These are phyloP conservation scores for Champsocephalus gunnari DNA, from an alignment of 2,797 vertebrate genomes.

Conservation along the genomic window DNA sequence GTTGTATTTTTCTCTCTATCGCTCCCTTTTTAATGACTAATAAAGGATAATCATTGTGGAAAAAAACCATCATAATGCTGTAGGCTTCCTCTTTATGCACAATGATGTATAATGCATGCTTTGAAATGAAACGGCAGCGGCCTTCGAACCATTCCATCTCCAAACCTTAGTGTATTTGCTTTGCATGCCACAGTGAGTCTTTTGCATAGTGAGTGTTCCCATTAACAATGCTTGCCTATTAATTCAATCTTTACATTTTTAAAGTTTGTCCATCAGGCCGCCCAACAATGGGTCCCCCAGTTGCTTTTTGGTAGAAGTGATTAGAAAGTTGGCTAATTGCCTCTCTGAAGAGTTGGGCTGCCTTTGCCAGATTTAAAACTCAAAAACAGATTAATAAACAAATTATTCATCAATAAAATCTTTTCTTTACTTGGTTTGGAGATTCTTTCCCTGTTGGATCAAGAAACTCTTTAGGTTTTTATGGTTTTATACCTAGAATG, in stretches of 20 bases:
- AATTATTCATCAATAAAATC: constrained; percentile 22
- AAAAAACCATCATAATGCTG: constrained; percentile 85
- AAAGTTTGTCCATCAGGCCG: constrained; percentile 82
- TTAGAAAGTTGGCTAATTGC: constrained; percentile 80
- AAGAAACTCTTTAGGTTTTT: too few species aligned
- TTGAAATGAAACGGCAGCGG: constrained; percentile 87
- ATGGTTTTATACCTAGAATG: neutral
- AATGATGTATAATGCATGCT: constrained; percentile 88
- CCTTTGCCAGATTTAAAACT: constrained; percentile 27
- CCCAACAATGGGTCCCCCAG: constrained; percentile 66
- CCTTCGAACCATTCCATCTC: constrained; percentile 84
- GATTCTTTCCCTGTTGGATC: neutral
- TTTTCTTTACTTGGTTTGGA: neutral
- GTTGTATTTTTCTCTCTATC: constrained; percentile 77
- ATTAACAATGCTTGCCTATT: constrained; percentile 81
- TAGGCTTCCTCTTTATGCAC: constrained; percentile 86
- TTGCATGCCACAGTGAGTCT: constrained; percentile 82
- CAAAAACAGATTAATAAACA: constrained; percentile 35
- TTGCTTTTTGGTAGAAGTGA: constrained; percentile 67
- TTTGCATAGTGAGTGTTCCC: constrained; percentile 81
- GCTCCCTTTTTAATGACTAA: constrained; percentile 86
- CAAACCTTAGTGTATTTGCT: constrained; percentile 83
- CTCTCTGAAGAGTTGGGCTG: constrained; percentile 68
- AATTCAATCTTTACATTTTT: constrained; percentile 82
- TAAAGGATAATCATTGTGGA: constrained; percentile 86